Base-by-base conservation (phyloP, 2,113 vertebrate species). In the Suncus etruscus region DNA sequence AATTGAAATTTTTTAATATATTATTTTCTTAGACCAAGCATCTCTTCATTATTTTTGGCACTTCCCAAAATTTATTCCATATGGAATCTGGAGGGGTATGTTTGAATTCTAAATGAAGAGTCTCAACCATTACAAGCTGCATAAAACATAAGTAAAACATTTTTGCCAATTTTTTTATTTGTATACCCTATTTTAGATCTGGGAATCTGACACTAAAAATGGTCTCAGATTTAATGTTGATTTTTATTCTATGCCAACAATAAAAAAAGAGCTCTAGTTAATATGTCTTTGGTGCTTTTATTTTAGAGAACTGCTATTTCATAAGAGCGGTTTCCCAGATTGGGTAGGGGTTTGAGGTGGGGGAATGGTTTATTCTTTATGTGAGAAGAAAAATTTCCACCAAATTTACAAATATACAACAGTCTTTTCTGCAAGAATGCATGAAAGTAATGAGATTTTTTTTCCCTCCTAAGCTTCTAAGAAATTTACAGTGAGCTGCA, bases 91-190 rank as follows among this genome's bases (percentile, higher is more conserved):
- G 76, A 91, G 85, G 72, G 93, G 93, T 79, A 91, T 92, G 92
- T 90, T 31, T 94, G 90, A 96, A 95, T 96, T 95, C 94, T 92
- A 96, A 96, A 95, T 86, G 95, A 95, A 85, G 85, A 95, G 72
- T 48, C 83, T 94, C 95, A 94, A 92, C 89, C 86, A 94, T 94
- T 94, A 95, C 83, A 94, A 95, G 95, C 88, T 94, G 94, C 86
- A 95, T 95, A 94, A 95, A 93, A 96, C 93, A 92, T 92, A 94
- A 94, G 92, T 93, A 96, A 89, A 96, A 92, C 87, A 87, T 83
- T 95, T 66, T 92, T 95, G 95, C 95, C 95, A 95, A 81, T 72
- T 96, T 95, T 93, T 96, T 94, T 87, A 95, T 95, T 95, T 96
- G 85, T 96, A 90, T 92, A 89, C 85, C 87, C 68, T 95, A 94